Base-by-base conservation (phyloP, 2,888 invertebrate genomes). In the Drosophila nr. medialis region DNA sequence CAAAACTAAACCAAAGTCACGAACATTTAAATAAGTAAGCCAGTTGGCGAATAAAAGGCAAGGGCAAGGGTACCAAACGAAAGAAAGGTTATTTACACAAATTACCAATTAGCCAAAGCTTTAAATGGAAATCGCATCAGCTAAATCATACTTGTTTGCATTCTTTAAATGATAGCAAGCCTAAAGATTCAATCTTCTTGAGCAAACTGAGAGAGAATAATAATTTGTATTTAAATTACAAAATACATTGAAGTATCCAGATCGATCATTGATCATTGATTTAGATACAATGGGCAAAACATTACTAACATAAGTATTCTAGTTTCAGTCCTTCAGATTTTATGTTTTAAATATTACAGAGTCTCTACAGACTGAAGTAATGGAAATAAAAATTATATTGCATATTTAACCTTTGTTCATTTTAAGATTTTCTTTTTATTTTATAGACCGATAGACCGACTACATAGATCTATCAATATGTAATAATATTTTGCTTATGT, bases 1-100 rank as follows among this genome's bases (percentile, higher is more conserved):
- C 63, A 2, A 75, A 66, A 68, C 51, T 32, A 30, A 56, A 18
- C 64, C 64, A 77, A 72, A 80, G 80, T 72, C 78, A 80, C 78
- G 80, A 68, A 66, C 72, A 58, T 50, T 64, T 65, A 27, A 68
- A 64, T 66, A 55, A 80, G 34, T 58, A 42, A 32, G 49, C 69
- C 54, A 36, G 18, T 15, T 2, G 45, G 24, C 15, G 4, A 15
- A 15, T 3, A 13, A 18, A n/a, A 53, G 40, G 4, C 40, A 60
- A 53, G 27, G 18, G 7, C 34, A 11, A 40, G 30, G n/a, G 6
- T 29, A 48, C n/a, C 32, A 18, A 34, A 15, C 5, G 1, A 11
- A 38, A 5, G 15, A 38, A 27, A 38, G 6, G 10, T 30, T 21
- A n/a, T 21, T 2, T 11, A 5, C 34, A 15, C n/a, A 48, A 42